A percentile compares a stretch with the other conserved stretches of the same genome.
Conservation (phyloP, 2,113 vertebrate genomes). For the Hydropotes inermis region DNA sequence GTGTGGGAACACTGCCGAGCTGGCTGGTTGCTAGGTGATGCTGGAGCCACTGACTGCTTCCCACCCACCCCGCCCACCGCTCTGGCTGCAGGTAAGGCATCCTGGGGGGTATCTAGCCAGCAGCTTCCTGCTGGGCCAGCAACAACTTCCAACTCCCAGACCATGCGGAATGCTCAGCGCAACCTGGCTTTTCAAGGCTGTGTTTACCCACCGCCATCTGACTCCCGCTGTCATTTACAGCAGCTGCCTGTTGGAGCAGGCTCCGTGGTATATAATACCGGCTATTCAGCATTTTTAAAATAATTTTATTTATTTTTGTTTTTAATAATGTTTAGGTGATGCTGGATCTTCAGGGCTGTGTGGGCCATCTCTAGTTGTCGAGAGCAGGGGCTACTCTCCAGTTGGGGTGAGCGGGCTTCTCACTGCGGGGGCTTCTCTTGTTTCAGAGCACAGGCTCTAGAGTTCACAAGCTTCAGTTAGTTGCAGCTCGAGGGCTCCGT, state of each 20-base stretch:
- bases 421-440: not conserved
- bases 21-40: not conserved
- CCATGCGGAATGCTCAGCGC: not conserved
- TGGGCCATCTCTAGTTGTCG: not conserved
- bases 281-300: not conserved
- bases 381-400: not conserved
- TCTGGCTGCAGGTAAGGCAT: not conserved
- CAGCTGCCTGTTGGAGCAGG: not conserved
- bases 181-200: not conserved
- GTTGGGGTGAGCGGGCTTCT: not conserved
- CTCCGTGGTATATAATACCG: not conserved
- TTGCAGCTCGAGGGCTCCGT: not conserved
- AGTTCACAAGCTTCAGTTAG: not conserved
- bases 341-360: not conserved
- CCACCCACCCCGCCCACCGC: not conserved
- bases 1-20: not conserved
- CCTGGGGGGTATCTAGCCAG: not conserved
- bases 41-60: not conserved
- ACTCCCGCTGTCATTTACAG: accelerated
- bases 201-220: not conserved
- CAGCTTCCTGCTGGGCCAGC: not conserved
- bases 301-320: not conserved
- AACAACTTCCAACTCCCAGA: not conserved
- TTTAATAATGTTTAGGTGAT: not conserved
- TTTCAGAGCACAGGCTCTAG: not conserved